Conservation (phyloP, 2,888 invertebrate genomes). For the Automeris io region DNA sequence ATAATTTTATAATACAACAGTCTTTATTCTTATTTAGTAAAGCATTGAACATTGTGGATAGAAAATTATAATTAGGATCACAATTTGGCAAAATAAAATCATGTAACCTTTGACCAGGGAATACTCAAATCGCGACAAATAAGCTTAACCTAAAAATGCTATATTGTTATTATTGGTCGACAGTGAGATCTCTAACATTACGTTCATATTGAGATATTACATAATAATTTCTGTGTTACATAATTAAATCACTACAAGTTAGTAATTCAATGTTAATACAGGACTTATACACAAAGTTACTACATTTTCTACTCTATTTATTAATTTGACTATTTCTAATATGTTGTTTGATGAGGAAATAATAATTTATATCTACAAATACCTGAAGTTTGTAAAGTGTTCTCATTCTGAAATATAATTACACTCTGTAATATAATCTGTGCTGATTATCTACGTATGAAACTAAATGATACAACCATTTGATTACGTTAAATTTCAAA, state of each 20-base stretch:
- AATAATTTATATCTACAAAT: slow-evolving; percentile 22
- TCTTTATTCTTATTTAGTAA: slow-evolving; percentile 75
- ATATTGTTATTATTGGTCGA: slow-evolving; percentile 72
- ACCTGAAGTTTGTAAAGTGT: slow-evolving; percentile 28
- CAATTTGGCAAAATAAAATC: slow-evolving; percentile 50
- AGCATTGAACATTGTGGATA: slow-evolving; percentile 60
- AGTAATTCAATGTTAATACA: slow-evolving; percentile 51
- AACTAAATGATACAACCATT: slow-evolving; percentile 48
- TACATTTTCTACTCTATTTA: slow-evolving; percentile 55
- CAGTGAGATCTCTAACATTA: slow-evolving; percentile 74
- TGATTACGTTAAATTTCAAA: slow-evolving; percentile 42
- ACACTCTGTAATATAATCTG: slow-evolving; percentile 30
- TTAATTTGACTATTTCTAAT: slow-evolving; percentile 44
- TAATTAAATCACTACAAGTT: slow-evolving; percentile 47
- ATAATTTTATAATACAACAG: slow-evolving; percentile 72
- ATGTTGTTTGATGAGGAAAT: slow-evolving; percentile 41
- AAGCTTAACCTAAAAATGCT: slow-evolving; percentile 73
- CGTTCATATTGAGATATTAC: slow-evolving; percentile 59
- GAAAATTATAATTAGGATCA: slow-evolving; percentile 51
- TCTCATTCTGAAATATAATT: slow-evolving; percentile 20
- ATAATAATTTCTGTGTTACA: slow-evolving; percentile 52
- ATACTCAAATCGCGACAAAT: slow-evolving; percentile 22
- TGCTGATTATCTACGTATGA: slow-evolving; percentile 45
- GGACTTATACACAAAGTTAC: slow-evolving; percentile 58
- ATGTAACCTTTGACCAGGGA: slow-evolving; percentile 27